Evolutionary conservation across 2,113 vertebrate species (phyloP).

Genomic region (Ahaetulla prasina): DNA sequence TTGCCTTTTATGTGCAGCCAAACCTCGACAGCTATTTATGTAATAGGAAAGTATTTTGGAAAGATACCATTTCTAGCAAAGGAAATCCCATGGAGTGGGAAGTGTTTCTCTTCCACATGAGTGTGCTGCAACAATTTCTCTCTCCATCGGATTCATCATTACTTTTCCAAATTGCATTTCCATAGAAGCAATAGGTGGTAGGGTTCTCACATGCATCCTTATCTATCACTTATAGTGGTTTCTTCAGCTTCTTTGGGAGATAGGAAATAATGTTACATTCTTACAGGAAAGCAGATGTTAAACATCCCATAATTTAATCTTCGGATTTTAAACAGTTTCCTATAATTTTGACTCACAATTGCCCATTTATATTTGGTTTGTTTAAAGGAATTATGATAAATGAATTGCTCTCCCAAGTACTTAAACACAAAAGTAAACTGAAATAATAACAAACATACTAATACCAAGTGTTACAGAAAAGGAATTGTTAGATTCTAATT

Average conservation of each 20-base stretch:
- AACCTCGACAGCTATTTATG: neutral
- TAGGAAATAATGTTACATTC: conserved; percentile 34
- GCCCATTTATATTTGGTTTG: conserved; percentile 45
- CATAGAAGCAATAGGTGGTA: neutral
- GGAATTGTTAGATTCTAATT: conserved; percentile 46
- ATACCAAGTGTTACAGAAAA: conserved; percentile 25
- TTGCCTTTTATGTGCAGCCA: neutral
- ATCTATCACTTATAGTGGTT: neutral
- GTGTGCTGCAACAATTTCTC: neutral
- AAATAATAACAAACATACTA: conserved; percentile 18
- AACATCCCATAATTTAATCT: conserved; percentile 18
- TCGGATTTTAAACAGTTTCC: conserved; percentile 25
- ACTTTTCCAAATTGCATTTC: neutral
- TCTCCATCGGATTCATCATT: neutral
- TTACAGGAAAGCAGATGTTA: conserved; percentile 42
- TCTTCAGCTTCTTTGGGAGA: neutral
- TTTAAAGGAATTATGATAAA: conserved; percentile 33
- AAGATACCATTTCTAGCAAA: neutral
- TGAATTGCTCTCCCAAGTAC: conserved; percentile 46
- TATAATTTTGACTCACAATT: conserved; percentile 36
- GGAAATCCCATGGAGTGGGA: neutral
- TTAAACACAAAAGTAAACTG: neutral
- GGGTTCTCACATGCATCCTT: neutral
- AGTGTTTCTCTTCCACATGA: neutral
- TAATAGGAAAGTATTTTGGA: neutral